Evolutionary conservation across 2,888 invertebrate genomes (phyloP).

Genomic region (Celastrina argiolus): DNA sequence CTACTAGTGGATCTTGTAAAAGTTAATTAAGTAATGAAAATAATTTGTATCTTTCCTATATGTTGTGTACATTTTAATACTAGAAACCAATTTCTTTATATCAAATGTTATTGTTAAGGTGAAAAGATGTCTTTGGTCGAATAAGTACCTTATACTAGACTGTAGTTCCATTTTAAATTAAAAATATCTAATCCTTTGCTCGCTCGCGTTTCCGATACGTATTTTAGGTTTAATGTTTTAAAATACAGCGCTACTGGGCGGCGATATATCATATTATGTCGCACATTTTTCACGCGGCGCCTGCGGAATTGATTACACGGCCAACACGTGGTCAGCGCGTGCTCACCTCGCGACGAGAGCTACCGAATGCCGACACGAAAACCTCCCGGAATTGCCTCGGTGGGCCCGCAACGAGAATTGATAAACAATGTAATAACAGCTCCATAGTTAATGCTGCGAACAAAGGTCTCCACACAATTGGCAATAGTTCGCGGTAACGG

Average conservation of each 20-base stretch:
- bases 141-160: not conserved
- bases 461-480: slow-evolving; percentile 68
- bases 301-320: slow-evolving; percentile 51
- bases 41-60: not conserved
- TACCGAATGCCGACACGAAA: slow-evolving; percentile 22
- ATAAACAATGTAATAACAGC: slow-evolving; percentile 54
- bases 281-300: slow-evolving; percentile 57
- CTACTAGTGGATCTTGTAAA: not conserved
- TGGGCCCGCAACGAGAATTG: slow-evolving; percentile 31
- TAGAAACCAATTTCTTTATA: no score
- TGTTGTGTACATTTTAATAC: no score
- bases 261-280: slow-evolving; percentile 50
- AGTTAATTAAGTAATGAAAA: not conserved
- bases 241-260: slow-evolving; percentile 37
- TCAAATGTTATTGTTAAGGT: no score
- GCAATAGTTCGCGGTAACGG: slow-evolving; percentile 65
- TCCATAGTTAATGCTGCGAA: slow-evolving; percentile 62
- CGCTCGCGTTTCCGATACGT: slow-evolving; percentile 43
- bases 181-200: slow-evolving; percentile 36
- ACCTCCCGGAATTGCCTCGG: slow-evolving; percentile 21
- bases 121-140: not conserved
- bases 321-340: slow-evolving; percentile 26
- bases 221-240: slow-evolving; percentile 52
- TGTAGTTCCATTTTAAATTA: not conserved
- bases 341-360: slow-evolving; percentile 25